phyloP scores from a whole-genome alignment of 2,113 vertebrate genomes.

The Dryoscopus gambensis region DNA sequence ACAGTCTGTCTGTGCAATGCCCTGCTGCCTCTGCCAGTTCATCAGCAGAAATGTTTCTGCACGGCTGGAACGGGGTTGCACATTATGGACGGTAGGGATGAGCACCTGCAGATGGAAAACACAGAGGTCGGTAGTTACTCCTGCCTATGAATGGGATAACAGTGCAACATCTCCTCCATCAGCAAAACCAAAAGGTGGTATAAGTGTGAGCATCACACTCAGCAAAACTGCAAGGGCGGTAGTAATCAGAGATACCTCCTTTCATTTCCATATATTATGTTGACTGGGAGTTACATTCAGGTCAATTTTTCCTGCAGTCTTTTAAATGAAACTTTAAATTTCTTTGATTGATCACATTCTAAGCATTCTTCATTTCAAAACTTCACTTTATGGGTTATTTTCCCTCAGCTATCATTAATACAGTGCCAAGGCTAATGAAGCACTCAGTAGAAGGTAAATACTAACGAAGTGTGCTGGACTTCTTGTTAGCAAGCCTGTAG shows the following conservation, averaged over 20 bases:
- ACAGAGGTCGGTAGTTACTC: background rate
- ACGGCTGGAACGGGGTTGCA: rapidly evolving
- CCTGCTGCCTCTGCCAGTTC: background rate
- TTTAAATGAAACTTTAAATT: conserved; percentile 4
- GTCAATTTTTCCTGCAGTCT: background rate
- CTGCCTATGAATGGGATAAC: background rate
- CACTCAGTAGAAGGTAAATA: conserved; percentile 17
- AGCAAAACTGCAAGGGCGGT: background rate
- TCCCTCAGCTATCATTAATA: conserved; percentile 2
- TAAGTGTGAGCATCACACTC: background rate
- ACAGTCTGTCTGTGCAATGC: background rate
- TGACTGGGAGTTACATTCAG: background rate
- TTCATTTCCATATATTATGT: background rate
- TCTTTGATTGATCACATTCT: background rate
- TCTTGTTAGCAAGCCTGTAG: background rate
- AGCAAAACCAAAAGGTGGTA: background rate
- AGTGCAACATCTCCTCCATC: background rate
- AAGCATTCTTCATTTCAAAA: background rate
- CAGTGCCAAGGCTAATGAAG: conserved; percentile 17
- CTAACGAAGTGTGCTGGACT: background rate
- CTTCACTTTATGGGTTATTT: background rate
- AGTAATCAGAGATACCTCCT: background rate
- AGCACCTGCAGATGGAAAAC: background rate
- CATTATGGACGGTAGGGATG: background rate
- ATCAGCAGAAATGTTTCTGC: background rate